phyloP scores from a whole-genome alignment of 2,113 vertebrate species.

The Proterorhinus semilunaris region DNA sequence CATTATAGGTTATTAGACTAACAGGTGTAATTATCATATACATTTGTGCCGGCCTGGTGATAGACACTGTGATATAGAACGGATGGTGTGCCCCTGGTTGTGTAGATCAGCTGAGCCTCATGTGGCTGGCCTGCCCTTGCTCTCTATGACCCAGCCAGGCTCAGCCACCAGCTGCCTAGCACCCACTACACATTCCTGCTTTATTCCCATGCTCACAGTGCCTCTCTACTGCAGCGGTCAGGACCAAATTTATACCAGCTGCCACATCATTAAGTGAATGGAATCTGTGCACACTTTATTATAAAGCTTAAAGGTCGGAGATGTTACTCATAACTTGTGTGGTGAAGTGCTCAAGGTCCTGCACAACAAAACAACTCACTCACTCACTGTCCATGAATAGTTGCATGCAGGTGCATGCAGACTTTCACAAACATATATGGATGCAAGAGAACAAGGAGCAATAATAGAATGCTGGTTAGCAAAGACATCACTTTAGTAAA shows the following conservation, averaged over 20 bases:
- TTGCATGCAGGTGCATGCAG: not conserved
- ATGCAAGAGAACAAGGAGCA: not conserved
- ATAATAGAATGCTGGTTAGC: not conserved
- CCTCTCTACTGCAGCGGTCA: constrained; percentile 46
- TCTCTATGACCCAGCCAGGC: constrained; percentile 68
- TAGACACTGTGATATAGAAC: constrained; percentile 14
- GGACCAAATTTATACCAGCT: constrained; percentile 69
- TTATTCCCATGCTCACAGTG: constrained; percentile 63
- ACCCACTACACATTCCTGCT: constrained; percentile 76
- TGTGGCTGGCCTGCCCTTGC: constrained; percentile 70
- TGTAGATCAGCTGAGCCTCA: constrained; percentile 78
- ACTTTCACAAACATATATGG: not conserved
- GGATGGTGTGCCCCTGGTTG: constrained; percentile 29
- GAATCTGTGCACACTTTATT: constrained; percentile 41
- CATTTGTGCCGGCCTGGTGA: constrained; percentile 1
- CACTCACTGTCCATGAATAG: not conserved
- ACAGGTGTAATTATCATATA: constrained; percentile 13
- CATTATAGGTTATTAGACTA: not conserved
- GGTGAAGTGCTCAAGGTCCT: not conserved
- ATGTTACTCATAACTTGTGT: constrained; percentile 26
- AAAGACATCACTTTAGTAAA: not conserved
- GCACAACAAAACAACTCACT: not conserved
- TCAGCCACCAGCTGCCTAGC: constrained; percentile 69
- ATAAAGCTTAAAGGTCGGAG: constrained; percentile 24
- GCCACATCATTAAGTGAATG: constrained; percentile 56